Evolutionary conservation across 1,140 invertebrate species (phyloP), one percentile per base, ranked within the genome.

Genomic region (Drosophila orena): DNA sequence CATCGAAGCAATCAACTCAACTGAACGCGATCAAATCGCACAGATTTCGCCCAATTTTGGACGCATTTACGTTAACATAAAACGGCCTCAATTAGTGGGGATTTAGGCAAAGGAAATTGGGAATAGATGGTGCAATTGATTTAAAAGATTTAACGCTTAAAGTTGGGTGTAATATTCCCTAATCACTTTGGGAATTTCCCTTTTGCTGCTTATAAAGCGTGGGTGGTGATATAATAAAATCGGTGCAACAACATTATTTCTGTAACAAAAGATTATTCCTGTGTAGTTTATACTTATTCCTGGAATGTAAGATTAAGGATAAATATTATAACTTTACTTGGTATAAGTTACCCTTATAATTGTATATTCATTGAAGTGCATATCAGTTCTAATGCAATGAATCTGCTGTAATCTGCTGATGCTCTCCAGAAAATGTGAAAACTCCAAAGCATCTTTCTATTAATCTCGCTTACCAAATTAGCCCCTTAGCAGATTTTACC

Each of bases 391-490:
- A 35, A 35, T 35, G 34, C 11, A 10, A 11, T 35, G 34, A 35
- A 11, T 0, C 24, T 24, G 24, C 24, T 24, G 24, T 24, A 17
- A 17, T 17, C 17, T 17, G 17, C 17, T 24, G 24, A 49, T 15
- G 3, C 4, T 5, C 8, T 37, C 12, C 4, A 56, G 17, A 17
- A 15, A 58, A 42, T 10, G 12, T 24, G 15, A 43, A 42, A 43
- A 34, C 34, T 17, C 15, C 42, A 35, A 5, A 38, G 14, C 30
- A 47, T 24, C 40, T 68, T 55, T 24, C 34, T 22, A 55, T 69
- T 55, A 68, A 55, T 55, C 49, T 68, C 42, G 56, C 62, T 55
- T 70, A 52, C 46, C 38, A 74, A 65, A 75, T 56, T 40, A 40
- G 47, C 38, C 46, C 12, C 47, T 75, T 46, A 75, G 47, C 27